phyloP scores from a whole-genome alignment of 2,888 invertebrate species.

The Octonoba sinensis region DNA sequence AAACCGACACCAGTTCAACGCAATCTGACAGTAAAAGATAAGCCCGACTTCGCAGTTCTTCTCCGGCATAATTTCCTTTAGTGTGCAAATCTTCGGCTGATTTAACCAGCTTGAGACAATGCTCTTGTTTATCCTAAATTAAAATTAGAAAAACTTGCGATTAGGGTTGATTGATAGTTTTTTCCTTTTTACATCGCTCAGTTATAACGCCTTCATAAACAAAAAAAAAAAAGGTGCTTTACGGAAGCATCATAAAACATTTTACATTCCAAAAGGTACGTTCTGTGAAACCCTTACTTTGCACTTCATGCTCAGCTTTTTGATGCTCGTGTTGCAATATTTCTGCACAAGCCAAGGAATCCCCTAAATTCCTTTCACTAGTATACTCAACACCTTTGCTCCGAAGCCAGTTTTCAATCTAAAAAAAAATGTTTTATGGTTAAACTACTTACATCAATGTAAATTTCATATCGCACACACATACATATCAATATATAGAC shows the following conservation, averaged over 20 bases:
- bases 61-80: slow-evolving; percentile 80
- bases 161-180: background rate
- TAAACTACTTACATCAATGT: background rate
- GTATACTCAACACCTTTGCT: slow-evolving; percentile 75
- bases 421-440: background rate
- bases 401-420: slow-evolving; percentile 75
- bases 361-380: slow-evolving; percentile 77
- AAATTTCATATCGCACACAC: background rate
- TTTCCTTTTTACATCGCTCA: background rate
- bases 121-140: slow-evolving; percentile 79
- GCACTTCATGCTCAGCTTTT: slow-evolving; percentile 78
- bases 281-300: too few species aligned
- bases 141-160: background rate
- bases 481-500: too few species aligned
- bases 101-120: slow-evolving; percentile 81
- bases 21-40: slow-evolving; percentile 78
- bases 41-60: slow-evolving; percentile 76
- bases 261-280: background rate
- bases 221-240: too few species aligned
- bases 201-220: too few species aligned
- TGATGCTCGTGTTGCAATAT: slow-evolving; percentile 79
- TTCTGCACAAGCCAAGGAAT: slow-evolving; percentile 80
- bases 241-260: background rate
- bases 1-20: slow-evolving; percentile 79
- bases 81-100: slow-evolving; percentile 82